These are phyloP conservation scores for Uropetala carovei DNA, from an alignment of 2,888 invertebrate genomes.

Conservation along the genomic window DNA sequence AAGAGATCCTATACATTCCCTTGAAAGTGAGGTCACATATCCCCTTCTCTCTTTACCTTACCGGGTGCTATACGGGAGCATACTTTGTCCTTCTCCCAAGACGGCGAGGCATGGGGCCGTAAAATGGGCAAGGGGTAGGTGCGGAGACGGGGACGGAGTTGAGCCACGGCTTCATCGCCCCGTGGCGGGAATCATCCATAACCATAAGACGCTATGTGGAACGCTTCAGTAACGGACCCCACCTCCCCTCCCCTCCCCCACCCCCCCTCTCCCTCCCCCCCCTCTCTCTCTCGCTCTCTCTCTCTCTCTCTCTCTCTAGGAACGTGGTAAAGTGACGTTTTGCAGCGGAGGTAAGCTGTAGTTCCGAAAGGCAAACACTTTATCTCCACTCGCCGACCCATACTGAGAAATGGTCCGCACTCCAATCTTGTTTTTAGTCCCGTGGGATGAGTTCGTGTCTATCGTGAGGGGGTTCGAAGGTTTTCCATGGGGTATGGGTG, in stretches of 20 bases:
- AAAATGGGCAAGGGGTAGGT: background rate
- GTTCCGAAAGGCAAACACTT: background rate
- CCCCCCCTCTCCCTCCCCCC: too few species aligned
- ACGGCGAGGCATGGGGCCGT: background rate
- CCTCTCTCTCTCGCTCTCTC: too few species aligned
- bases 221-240: background rate
- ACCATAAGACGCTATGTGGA: background rate
- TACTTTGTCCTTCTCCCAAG: too few species aligned
- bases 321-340: background rate
- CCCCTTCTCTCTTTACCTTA: background rate
- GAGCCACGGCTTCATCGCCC: constrained; percentile 26
- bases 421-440: background rate
- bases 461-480: background rate
- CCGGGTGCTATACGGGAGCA: background rate
- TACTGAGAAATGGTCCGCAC: background rate
- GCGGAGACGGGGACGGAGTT: background rate
- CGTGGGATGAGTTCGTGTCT: background rate
- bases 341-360: background rate
- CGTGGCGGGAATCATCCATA: constrained; percentile 28
- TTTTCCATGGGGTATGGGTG: too few species aligned
- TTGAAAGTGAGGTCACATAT: background rate
- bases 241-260: too few species aligned
- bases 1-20: too few species aligned
- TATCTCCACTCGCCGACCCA: background rate
- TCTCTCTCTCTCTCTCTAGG: background rate